A percentile compares a stretch with the other conserved stretches of the same genome.
phyloP scores from a whole-genome alignment of 2,113 vertebrate genomes.

The Polypterus bichir region DNA sequence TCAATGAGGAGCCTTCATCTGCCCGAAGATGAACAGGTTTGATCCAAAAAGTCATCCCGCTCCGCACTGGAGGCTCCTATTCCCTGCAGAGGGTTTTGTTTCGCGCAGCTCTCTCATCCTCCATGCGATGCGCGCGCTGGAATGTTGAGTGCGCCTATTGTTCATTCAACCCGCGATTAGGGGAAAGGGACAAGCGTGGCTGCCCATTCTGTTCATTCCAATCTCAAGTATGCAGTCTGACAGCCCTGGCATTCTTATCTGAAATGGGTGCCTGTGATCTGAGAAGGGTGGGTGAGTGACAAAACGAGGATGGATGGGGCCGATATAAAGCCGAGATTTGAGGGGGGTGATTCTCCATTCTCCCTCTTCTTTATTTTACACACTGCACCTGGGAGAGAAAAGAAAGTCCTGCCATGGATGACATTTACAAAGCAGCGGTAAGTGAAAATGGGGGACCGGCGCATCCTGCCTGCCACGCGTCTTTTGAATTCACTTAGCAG shows the following conservation, averaged over 20 bases:
- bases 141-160: constrained; percentile 8
- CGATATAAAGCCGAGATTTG: constrained; percentile 8
- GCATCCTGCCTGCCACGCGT: background rate
- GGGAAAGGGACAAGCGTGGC: constrained; percentile 4
- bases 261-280: constrained; percentile 11
- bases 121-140: background rate
- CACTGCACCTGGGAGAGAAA: constrained; percentile 1
- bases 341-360: constrained; percentile 11
- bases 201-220: constrained; percentile 2
- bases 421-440: constrained; percentile 74
- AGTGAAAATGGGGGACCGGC: constrained; percentile 30
- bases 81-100: background rate
- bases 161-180: constrained; percentile 5
- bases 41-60: no score
- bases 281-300: constrained; percentile 3
- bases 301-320: constrained; percentile 5
- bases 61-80: no score
- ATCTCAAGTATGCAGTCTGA: constrained; percentile 8
- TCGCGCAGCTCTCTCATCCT: background rate
- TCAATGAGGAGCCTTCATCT: no score
- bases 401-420: constrained; percentile 48
- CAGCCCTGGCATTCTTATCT: constrained; percentile 14
- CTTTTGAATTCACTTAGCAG: background rate
- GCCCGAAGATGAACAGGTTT: no score
- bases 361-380: constrained; percentile 5